Evolutionary conservation across 2,888 invertebrate species (phyloP), one percentile per base, ranked within the genome.

Genomic region (Scelioninae gen. 1): DNA sequence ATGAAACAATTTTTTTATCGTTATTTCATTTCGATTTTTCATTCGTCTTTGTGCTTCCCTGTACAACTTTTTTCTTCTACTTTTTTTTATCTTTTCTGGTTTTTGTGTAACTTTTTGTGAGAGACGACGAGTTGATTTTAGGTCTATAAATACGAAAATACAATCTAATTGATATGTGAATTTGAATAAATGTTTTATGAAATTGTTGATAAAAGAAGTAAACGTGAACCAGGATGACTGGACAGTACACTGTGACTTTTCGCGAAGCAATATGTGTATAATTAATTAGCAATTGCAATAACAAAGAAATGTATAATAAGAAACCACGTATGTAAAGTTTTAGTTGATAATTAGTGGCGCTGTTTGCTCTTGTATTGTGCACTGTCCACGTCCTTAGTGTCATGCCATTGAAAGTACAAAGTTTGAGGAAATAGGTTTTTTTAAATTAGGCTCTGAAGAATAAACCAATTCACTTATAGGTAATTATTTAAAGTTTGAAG

Each of bases 321-420:
- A 45, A 56, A 68, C 1, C 4, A n/a, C 29, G 40, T 31, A n/a
- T 38, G 23, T 29, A 40, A 13, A 31, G 1, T 31, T 51, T 45
- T 16, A 45, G 16, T 60, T 71, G 31, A 29, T 29, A 49, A 51
- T 31, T 32, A 56, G 29, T 31, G 8, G 29, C 23, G 31, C 8
- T 13, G 16, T 34, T 58, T 23, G 23, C 43, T 60, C 43, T 40
- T 72, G n/a, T 53, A 53, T 72, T 40, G 55, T 60, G 51, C 66
- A 66, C 58, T 76, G 76, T 76, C 60, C 60, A 43, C 23, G 47
- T 66, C 51, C 49, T 43, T 66, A 69, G 40, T 53, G 13, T 62
- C 40, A 76, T 62, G 49, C 60, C 60, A 68, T 68, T 68, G 76
- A 76, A 76, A 76, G 76, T 76, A 76, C 76, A 76, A 76, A 76